These are phyloP conservation scores for Cyphomyrus discorhynchus DNA, from an alignment of 2,113 vertebrate species.

Conservation along the genomic window DNA sequence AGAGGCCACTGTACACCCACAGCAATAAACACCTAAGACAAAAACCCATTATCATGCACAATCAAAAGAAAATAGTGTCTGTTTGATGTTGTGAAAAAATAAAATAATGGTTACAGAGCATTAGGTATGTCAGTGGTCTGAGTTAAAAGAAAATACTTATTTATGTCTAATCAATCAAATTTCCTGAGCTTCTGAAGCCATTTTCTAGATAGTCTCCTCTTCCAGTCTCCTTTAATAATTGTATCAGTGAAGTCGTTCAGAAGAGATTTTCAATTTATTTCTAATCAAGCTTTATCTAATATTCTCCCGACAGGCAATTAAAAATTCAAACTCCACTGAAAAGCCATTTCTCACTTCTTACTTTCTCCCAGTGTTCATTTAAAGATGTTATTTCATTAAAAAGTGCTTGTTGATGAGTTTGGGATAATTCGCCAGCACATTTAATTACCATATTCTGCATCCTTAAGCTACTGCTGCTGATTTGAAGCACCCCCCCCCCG, in stretches of 20 bases:
- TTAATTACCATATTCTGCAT: conserved; percentile 57
- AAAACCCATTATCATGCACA: not conserved
- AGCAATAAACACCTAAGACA: not conserved
- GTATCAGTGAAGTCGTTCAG: conserved; percentile 61
- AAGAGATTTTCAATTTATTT: conserved; percentile 72
- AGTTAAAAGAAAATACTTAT: conserved; percentile 25
- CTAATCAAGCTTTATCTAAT: conserved; percentile 73
- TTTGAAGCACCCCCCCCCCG: not conserved
- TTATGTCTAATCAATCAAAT: conserved; percentile 56
- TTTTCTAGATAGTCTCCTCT: conserved; percentile 45
- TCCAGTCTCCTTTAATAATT: conserved; percentile 56
- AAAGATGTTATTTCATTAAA: conserved; percentile 72
- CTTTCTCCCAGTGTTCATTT: conserved; percentile 61
- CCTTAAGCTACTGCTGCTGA: conserved; percentile 29
- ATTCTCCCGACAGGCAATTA: conserved; percentile 71
- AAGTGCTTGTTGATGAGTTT: conserved; percentile 65
- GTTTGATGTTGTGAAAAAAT: not conserved
- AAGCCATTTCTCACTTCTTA: conserved; percentile 70
- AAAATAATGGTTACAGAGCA: conserved; percentile 17
- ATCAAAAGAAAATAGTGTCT: not conserved
- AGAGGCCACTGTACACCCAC: not conserved
- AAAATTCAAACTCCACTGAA: conserved; percentile 65
- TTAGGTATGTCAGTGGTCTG: conserved; percentile 17
- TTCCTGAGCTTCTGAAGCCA: conserved; percentile 36
- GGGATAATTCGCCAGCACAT: conserved; percentile 58